A percentile compares a stretch with the other conserved stretches of the same genome.
Evolutionary conservation across 2,888 invertebrate genomes (phyloP).

Genomic region (Dorcus parallelipipedus): DNA sequence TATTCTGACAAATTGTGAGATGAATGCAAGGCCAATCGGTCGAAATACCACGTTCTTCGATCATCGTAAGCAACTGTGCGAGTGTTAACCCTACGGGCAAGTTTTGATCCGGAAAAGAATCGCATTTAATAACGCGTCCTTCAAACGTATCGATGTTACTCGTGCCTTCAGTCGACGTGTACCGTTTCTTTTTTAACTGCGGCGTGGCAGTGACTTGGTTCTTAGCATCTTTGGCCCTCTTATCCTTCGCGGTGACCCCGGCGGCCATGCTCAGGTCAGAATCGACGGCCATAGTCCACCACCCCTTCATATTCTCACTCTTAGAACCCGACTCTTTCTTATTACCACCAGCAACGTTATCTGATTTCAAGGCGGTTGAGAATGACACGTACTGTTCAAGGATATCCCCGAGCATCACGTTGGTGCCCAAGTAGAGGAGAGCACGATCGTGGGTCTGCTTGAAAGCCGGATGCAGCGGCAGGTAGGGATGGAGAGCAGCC

Average conservation of each 20-base stretch:
- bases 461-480: conserved; percentile 63
- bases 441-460: conserved; percentile 72
- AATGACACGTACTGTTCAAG: conserved; percentile 60
- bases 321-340: conserved; percentile 30
- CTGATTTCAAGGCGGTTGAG: conserved; percentile 22
- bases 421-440: conserved; percentile 70
- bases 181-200: conserved; percentile 44
- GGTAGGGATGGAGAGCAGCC: conserved; percentile 39
- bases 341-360: conserved; percentile 10
- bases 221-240: conserved; percentile 79
- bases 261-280: conserved; percentile 71
- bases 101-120: conserved; percentile 40
- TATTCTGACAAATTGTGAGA: conserved; percentile 44
- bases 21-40: conserved; percentile 48
- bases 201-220: conserved; percentile 53
- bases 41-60: conserved; percentile 40
- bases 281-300: conserved; percentile 49
- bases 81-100: conserved; percentile 43
- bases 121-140: conserved; percentile 43
- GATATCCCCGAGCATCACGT: conserved; percentile 71
- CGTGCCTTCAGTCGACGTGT: conserved; percentile 30
- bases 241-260: conserved; percentile 84
- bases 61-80: conserved; percentile 44
- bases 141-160: conserved; percentile 36
- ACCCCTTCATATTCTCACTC: conserved; percentile 40